Evolutionary conservation across 2,797 vertebrate genomes (phyloP).

Genomic region (Paramormyrops hopkinsi): DNA sequence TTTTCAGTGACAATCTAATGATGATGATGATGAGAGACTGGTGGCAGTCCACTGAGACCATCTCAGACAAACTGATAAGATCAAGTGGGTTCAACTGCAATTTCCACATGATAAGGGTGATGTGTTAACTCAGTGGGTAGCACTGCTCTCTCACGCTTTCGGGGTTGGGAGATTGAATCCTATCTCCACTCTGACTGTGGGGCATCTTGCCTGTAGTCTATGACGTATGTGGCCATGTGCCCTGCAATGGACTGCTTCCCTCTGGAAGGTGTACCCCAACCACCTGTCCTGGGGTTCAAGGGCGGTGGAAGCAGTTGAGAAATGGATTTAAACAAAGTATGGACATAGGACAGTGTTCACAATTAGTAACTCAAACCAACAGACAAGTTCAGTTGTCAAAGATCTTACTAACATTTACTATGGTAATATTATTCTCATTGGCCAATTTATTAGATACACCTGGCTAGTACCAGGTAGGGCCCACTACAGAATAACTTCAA

Average conservation of each 20-base stretch:
- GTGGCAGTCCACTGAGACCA: background rate
- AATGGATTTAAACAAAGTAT: background rate
- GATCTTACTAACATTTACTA: background rate
- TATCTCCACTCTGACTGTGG: background rate
- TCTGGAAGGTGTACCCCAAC: background rate
- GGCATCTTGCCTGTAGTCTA: background rate
- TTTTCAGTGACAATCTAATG: background rate
- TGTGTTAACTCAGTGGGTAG: background rate
- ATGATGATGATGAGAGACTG: background rate
- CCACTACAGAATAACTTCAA: background rate
- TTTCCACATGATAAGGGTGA: background rate
- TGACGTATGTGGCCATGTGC: background rate
- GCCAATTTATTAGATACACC: background rate
- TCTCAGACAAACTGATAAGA: background rate
- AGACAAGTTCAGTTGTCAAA: background rate
- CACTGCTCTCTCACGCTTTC: background rate
- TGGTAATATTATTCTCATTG: background rate
- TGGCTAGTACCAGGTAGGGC: background rate
- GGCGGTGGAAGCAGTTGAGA: background rate
- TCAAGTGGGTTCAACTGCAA: background rate
- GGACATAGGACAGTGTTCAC: background rate
- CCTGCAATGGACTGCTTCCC: background rate
- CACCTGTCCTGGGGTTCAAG: background rate
- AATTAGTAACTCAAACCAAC: background rate
- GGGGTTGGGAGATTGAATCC: background rate